These are phyloP conservation scores for Anser brachyrhynchus DNA, from an alignment of 2,113 vertebrate genomes.

Conservation along the genomic window DNA sequence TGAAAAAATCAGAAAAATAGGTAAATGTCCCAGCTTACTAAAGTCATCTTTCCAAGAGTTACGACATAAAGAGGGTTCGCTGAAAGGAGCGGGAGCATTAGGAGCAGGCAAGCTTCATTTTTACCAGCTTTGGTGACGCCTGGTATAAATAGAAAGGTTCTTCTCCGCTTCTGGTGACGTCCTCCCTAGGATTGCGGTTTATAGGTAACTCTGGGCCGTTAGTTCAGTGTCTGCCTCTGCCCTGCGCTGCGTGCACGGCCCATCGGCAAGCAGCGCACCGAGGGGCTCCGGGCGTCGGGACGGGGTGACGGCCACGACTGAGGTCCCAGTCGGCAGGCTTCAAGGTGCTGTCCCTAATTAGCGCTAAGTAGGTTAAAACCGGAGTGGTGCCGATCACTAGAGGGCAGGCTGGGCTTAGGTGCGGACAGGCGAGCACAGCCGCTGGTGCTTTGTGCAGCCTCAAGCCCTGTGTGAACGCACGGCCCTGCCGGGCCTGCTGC, in stretches of 20 bases:
- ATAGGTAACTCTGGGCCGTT: no score
- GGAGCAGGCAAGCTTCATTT: background rate
- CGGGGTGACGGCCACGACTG: rapidly evolving
- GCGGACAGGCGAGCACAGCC: rapidly evolving
- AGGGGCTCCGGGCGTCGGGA: no score
- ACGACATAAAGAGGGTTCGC: background rate
- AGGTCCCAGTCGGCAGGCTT: background rate
- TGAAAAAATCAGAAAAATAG: background rate
- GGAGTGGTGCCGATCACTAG: background rate
- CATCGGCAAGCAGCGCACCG: no score
- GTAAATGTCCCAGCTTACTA: background rate
- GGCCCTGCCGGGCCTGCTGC: rapidly evolving
- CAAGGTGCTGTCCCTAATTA: no score
- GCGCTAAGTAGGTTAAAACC: background rate
- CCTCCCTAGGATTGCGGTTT: background rate
- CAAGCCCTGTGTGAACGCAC: rapidly evolving
- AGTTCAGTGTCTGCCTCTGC: no score
- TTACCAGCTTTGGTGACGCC: background rate
- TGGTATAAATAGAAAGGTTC: background rate
- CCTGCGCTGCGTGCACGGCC: no score
- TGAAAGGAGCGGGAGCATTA: background rate
- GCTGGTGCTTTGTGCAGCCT: no score
- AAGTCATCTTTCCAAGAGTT: background rate
- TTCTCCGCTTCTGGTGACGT: background rate
- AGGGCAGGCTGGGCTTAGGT: background rate